Base-by-base conservation (phyloP, 2,113 vertebrate genomes). In the Alligator sinensis region DNA sequence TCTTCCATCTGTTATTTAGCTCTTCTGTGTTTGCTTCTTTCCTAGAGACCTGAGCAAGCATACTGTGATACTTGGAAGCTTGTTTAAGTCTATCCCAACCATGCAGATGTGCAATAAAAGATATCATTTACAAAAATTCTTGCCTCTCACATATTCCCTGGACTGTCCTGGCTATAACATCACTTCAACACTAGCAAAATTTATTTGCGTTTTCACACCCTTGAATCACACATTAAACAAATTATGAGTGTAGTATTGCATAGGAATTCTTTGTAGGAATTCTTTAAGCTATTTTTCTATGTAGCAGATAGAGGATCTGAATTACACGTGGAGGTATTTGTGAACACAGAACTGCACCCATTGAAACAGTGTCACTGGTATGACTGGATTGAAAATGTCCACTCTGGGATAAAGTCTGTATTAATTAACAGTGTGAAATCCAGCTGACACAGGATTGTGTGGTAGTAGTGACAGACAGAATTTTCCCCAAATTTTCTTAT, bases 401-500 rank as follows among this genome's bases (percentile, higher is more conserved):
- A 88, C 91, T 75, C 12, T 74, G 58, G 63, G 54, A 3, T 90
- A 88, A 74, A 84, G 92, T 86, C 54, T 77, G 58, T 82, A 27
- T 77, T 93, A 77, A 70, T 61, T 89, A 82, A 68, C 74, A 77
- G 38, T 28, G 18, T 62, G 22, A 59, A 72, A 12, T 1, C 0
- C 1, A 1, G 76, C 94, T 94, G 96, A 87, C 90, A 95, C 88
- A 47, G 11, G 54, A 63, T 85, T 85, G 76, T 11, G 16, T 61
- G 11, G 13, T 84, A 91, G 80, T 77, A 86, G 83, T 22, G 1
- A 0, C 34, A 17, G 28, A 74, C n/a, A 83, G 84, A 89, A 66
- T 95, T 93, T 91, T 38, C 27, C 24, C 58, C 25, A 34, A 27
- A 85, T 94, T 91, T 82, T 19, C 58, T 55, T 92, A 89, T 25